phyloP scores from a whole-genome alignment of 2,888 invertebrate species.

The Drosophila barbarae region DNA sequence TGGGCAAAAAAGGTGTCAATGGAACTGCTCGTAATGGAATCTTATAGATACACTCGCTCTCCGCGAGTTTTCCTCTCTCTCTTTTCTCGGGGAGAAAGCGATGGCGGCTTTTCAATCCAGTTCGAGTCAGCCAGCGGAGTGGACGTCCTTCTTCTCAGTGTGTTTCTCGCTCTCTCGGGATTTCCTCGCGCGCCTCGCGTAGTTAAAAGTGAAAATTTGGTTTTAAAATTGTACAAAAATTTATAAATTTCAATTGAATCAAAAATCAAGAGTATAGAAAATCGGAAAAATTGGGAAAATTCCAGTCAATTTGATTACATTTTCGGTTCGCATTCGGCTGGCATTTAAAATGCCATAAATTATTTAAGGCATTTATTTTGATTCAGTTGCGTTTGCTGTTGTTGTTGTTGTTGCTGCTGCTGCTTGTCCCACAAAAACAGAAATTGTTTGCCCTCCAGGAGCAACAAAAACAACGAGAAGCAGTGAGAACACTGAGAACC shows the following conservation, averaged over 20 bases:
- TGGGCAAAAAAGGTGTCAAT: constrained; percentile 70
- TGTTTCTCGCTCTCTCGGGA: constrained; percentile 24
- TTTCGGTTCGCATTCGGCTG: constrained; percentile 7
- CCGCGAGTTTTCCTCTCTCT: constrained; percentile 13
- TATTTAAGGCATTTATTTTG: constrained; percentile 66
- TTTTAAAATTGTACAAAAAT: constrained; percentile 10
- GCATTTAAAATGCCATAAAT: constrained; percentile 60
- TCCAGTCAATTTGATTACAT: constrained; percentile 7
- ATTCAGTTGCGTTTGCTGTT: constrained; percentile 49
- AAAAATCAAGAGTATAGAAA: background rate
- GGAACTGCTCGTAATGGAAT: constrained; percentile 55
- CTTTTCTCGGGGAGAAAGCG: constrained; percentile 24
- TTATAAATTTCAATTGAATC: background rate
- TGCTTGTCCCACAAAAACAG: constrained; percentile 52
- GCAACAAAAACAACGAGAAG: constrained; percentile 25
- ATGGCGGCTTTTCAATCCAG: constrained; percentile 69
- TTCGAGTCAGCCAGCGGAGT: constrained; percentile 72
- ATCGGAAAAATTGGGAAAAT: constrained; percentile 1
- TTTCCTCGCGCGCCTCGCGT: constrained; percentile 27
- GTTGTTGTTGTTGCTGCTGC: constrained; percentile 37
- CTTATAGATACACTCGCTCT: constrained; percentile 27
- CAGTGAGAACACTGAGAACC: constrained; percentile 34
- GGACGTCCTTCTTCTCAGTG: constrained; percentile 51
- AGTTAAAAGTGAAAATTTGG: constrained; percentile 27
- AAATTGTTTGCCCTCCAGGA: constrained; percentile 63